phyloP scores from a whole-genome alignment of 2,888 invertebrate species.

The Gymnoscelis rufifasciata region DNA sequence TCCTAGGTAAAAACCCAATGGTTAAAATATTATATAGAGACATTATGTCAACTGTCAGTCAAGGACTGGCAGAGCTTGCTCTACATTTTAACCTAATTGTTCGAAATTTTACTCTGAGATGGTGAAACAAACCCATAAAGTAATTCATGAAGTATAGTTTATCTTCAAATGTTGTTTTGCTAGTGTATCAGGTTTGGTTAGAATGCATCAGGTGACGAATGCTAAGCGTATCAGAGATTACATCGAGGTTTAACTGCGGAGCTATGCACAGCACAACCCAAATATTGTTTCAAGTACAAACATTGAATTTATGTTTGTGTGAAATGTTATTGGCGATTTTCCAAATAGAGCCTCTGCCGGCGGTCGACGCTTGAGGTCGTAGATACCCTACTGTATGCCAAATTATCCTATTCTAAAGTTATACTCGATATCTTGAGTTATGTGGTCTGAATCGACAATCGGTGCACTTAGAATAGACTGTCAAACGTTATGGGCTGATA shows the following conservation, averaged over 20 bases:
- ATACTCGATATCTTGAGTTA: not conserved
- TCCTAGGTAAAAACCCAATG: too few species aligned
- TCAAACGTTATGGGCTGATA: too few species aligned
- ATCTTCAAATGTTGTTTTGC: too few species aligned
- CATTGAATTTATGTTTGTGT: slow-evolving; percentile 47
- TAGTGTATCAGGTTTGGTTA: not conserved
- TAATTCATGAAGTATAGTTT: too few species aligned
- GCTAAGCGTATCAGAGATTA: not conserved
- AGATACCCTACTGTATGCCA: slow-evolving; percentile 42
- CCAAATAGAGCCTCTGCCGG: slow-evolving; percentile 55
- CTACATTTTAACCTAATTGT: too few species aligned
- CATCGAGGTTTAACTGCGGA: not conserved
- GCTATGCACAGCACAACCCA: not conserved
- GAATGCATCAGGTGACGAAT: not conserved
- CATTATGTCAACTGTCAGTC: too few species aligned
- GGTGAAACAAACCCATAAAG: too few species aligned
- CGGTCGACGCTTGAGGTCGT: slow-evolving; percentile 40
- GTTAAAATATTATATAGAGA: too few species aligned
- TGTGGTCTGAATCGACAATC: not conserved
- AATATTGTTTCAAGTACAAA: slow-evolving; percentile 15
- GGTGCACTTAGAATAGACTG: too few species aligned
- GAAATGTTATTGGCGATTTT: slow-evolving; percentile 56
- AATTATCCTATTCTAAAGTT: slow-evolving; percentile 49
- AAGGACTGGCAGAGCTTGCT: too few species aligned
- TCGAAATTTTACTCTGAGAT: too few species aligned